Evolutionary conservation across 2,888 invertebrate species (phyloP), one percentile per base, ranked within the genome.

Genomic region (Pteria penguin): DNA sequence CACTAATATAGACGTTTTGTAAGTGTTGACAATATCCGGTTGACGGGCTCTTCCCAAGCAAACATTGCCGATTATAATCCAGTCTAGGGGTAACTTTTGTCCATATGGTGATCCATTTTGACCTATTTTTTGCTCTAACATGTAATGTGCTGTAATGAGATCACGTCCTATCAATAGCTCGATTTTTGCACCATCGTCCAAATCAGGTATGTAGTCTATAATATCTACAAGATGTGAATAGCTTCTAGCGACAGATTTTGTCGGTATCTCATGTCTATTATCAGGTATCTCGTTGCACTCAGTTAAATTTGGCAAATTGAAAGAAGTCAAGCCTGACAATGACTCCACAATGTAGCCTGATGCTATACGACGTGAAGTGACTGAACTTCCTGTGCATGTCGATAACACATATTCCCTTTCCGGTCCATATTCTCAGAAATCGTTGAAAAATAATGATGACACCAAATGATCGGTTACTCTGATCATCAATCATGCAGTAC

Each of bases 321-420:
- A 18, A 60, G 18, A 18, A 60, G 11, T 26, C 2, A 27, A 60
- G 8, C 60, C 60, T 18, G 22, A 22, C 27, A 60, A 27, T 60
- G 60, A 60, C 4, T 27, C 5, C 27, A 60, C 60, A 4, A 60
- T 27, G 27, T 60, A 60, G 22, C 27, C 60, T 18, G 60, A n/a
- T 60, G 60, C 60, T 60, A 26, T 60, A n/a, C 60, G 60, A 26
- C 60, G 3, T 26, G 60, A 60, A 18, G 60, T 60, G 8, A 60
- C 60, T 26, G 3, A 60, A 26, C 60, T 60, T 26, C 60, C 22
- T 24, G 60, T 18, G 27, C 60, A 60, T 60, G 60, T 60, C 8
- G 26, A 26, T 18, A 60, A 27, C 26, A 24, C 4, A n/a, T 24
- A 24, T 24, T 27, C 27, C 8, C 27, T 26, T 27, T 11, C 45